Percentiles rank a stretch among this genome's conserved stretches.
Conservation (phyloP, 2,888 invertebrate species). For the Deilephila porcellus region DNA sequence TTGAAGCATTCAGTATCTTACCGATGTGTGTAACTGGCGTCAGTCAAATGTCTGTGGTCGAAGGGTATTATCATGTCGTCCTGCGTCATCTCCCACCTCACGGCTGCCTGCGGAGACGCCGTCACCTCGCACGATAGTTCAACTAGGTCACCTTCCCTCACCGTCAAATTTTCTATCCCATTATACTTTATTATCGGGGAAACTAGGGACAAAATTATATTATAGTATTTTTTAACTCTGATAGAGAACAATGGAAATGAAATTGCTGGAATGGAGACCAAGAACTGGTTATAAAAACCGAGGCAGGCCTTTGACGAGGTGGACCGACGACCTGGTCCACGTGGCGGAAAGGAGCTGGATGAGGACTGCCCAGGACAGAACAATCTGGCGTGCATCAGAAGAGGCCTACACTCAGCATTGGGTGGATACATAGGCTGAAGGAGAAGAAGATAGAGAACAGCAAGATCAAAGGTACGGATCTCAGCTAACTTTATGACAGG, state of each 20-base stretch:
- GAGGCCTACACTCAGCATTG: no score
- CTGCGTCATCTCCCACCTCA: constrained; percentile 66
- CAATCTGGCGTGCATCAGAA: no score
- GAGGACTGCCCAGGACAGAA: no score
- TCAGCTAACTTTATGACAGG: background rate
- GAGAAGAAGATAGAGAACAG: background rate
- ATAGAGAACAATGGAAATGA: background rate
- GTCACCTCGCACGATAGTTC: constrained; percentile 63
- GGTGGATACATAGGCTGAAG: no score
- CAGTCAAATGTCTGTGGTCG: constrained; percentile 56
- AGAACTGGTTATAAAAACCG: no score
- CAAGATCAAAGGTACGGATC: background rate
- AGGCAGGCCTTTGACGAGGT: no score
- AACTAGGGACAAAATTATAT: constrained; percentile 49
- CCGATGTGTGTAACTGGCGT: constrained; percentile 59
- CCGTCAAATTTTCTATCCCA: constrained; percentile 43
- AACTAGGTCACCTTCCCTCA: constrained; percentile 57
- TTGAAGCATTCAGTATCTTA: constrained; percentile 38
- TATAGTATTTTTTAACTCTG: background rate
- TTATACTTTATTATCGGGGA: constrained; percentile 60
- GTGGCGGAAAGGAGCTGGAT: no score
- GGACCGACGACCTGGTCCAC: no score
- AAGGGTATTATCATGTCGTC: constrained; percentile 55
- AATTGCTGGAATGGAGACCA: no score
- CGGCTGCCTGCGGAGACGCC: constrained; percentile 60